Percentiles rank a stretch among this genome's conserved stretches.
These are phyloP conservation scores for Monochamus saltuarius DNA, from an alignment of 1,140 invertebrate species.

Conservation along the genomic window DNA sequence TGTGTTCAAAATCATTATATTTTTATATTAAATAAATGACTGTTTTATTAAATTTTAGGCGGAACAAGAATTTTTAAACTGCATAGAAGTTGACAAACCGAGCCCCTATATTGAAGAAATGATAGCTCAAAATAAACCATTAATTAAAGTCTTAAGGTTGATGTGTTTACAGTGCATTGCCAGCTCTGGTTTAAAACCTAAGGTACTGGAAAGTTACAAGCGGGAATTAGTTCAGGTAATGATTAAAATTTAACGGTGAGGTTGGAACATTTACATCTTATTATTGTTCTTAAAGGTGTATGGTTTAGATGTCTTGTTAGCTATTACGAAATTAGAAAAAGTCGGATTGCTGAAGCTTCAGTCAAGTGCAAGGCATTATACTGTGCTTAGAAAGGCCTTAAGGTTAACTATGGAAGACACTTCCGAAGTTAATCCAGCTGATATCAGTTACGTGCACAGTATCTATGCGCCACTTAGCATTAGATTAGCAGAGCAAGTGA, in stretches of 20 bases:
- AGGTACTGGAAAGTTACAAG: constrained; percentile 89
- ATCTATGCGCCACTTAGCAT: constrained; percentile 94
- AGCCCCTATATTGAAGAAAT: constrained; percentile 88
- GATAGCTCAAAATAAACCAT: constrained; percentile 79
- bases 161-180: constrained; percentile 87
- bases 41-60: constrained; percentile 46
- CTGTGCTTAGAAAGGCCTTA: constrained; percentile 72
- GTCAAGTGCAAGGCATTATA: constrained; percentile 67
- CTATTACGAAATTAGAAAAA: constrained; percentile 85
- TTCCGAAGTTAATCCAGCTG: constrained; percentile 79
- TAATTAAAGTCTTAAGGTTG: constrained; percentile 82
- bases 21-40: too few species aligned
- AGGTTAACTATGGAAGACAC: constrained; percentile 85
- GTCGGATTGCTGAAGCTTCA: constrained; percentile 78
- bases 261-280: background rate
- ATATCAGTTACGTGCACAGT: constrained; percentile 92
- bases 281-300: constrained; percentile 64
- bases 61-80: constrained; percentile 92
- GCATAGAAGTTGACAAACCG: constrained; percentile 86
- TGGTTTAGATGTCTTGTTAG: constrained; percentile 82
- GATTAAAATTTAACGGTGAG: background rate
- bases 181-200: constrained; percentile 87
- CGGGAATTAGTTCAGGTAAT: constrained; percentile 76
- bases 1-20: too few species aligned
- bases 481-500: constrained; percentile 81